Conservation (phyloP, 2,888 invertebrate species). For the Melanophora roralis region DNA sequence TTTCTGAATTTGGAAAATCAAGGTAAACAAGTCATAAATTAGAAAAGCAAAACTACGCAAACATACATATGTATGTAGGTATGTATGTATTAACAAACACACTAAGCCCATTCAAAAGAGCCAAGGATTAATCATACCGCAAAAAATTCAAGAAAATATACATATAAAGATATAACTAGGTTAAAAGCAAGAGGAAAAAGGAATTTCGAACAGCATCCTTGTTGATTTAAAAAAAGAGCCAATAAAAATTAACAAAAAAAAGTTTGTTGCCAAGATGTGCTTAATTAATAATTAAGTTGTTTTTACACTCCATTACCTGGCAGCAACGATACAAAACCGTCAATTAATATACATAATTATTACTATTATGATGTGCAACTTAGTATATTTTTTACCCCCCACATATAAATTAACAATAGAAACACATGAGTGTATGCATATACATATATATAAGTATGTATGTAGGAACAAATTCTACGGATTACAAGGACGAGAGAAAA, state of each 20-base stretch:
- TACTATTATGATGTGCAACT: not conserved
- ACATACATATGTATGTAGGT: too few species aligned
- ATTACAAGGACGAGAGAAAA: not conserved
- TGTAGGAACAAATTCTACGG: too few species aligned
- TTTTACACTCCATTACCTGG: too few species aligned
- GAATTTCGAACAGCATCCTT: conserved; percentile 46
- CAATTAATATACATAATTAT: too few species aligned
- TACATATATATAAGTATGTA: not conserved
- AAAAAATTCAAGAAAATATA: not conserved
- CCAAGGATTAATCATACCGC: conserved; percentile 23
- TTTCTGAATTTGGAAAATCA: conserved; percentile 39
- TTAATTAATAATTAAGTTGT: conserved; percentile 1
- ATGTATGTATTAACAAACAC: conserved; percentile 2
- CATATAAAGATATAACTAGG: conserved; percentile 28
- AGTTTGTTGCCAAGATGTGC: conserved; percentile 22
- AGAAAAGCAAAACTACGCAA: not conserved
- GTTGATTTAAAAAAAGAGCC: conserved; percentile 12
- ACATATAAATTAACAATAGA: conserved; percentile 24
- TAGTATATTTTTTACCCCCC: conserved; percentile 22
- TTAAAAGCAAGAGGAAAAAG: conserved; percentile 25
- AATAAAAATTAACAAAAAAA: conserved; percentile 1
- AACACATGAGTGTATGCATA: conserved; percentile 1
- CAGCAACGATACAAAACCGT: too few species aligned
- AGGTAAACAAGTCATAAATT: conserved; percentile 39
- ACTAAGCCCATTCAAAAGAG: not conserved